These are phyloP conservation scores for Syndactyla subalaris DNA, from an alignment of 2,797 vertebrate genomes.

Conservation along the genomic window DNA sequence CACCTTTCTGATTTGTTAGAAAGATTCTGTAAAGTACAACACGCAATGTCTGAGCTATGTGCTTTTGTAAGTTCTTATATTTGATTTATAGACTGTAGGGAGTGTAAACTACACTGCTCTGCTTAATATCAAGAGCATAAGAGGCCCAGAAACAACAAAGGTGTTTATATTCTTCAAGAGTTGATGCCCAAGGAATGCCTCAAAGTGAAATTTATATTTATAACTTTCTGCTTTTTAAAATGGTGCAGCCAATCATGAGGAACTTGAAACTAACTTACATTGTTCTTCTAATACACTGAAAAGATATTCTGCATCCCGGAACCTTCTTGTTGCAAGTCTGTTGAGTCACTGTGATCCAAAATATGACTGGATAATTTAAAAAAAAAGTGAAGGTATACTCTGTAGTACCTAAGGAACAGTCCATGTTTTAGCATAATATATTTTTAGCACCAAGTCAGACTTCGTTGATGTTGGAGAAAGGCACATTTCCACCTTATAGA, in stretches of 20 bases:
- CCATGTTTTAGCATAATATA: not conserved
- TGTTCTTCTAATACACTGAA: not conserved
- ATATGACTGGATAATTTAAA: not conserved
- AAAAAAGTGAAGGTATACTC: not conserved
- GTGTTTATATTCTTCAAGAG: not conserved
- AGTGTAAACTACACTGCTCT: not conserved
- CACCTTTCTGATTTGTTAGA: not conserved
- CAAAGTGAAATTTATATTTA: not conserved
- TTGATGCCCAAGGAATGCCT: not conserved
- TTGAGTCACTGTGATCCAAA: rapidly evolving
- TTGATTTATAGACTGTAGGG: not conserved
- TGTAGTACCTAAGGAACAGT: not conserved
- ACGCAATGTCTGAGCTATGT: not conserved
- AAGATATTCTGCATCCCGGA: not conserved
- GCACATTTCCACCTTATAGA: not conserved
- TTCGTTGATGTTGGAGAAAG: not conserved
- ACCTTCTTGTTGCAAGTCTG: not conserved
- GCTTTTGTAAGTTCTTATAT: not conserved
- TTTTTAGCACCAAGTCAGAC: not conserved
- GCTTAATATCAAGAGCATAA: not conserved
- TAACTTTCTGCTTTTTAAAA: not conserved
- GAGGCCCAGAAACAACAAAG: not conserved
- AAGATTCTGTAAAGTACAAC: not conserved
- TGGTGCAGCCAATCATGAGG: not conserved
- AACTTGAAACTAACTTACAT: not conserved